Conservation (phyloP, 2,797 vertebrate genomes). For the Gobio occitaniae region DNA sequence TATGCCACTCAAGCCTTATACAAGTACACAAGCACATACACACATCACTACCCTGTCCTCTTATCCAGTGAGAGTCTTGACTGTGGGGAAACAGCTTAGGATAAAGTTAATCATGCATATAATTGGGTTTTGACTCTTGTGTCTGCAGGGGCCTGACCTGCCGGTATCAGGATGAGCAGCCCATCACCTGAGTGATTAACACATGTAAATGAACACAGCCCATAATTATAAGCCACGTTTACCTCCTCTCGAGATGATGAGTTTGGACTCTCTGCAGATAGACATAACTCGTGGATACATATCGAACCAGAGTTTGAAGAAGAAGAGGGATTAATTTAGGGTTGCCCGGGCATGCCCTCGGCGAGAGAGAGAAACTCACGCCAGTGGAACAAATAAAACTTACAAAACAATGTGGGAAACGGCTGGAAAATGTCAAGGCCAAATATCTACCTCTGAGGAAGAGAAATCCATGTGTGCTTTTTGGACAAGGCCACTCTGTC, state of each 20-base stretch:
- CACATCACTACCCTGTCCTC: conserved; percentile 40
- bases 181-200: conserved; percentile 64
- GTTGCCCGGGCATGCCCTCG: conserved; percentile 22
- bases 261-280: conserved; percentile 52
- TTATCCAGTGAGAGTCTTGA: conserved; percentile 56
- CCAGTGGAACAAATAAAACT: conserved; percentile 44
- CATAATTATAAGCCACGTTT: conserved; percentile 58
- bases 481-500: conserved; percentile 62
- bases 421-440: conserved; percentile 58
- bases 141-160: conserved; percentile 62
- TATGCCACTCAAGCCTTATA: conserved; percentile 23
- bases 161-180: conserved; percentile 59
- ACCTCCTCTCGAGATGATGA: conserved; percentile 43
- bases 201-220: conserved; percentile 64
- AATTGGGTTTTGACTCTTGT: conserved; percentile 65
- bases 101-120: conserved; percentile 67
- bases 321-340: conserved; percentile 48
- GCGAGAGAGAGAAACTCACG: conserved; percentile 22
- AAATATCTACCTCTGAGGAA: conserved; percentile 46
- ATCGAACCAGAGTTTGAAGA: conserved; percentile 30
- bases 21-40: conserved; percentile 42
- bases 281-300: conserved; percentile 41
- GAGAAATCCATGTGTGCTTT: conserved; percentile 56
- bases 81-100: conserved; percentile 60
- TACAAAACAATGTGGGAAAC: conserved; percentile 51